Base-by-base conservation (phyloP, 2,113 vertebrate genomes). In the Notothenia rossii region DNA sequence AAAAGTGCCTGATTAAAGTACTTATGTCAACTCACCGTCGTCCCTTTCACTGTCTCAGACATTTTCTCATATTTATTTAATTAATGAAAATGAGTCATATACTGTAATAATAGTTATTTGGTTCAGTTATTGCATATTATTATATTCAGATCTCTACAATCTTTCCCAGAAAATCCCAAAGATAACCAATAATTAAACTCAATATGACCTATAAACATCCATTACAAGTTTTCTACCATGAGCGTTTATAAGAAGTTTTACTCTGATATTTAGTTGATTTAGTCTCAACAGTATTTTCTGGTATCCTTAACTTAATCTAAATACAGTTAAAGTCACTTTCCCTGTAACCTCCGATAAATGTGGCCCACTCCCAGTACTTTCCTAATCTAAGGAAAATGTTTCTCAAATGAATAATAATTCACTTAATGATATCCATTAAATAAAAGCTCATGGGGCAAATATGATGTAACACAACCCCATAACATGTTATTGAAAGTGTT, bases 1-100 rank as follows among this genome's bases (percentile, higher is more conserved):
- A 68, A 89, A 93, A 94, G 95, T 94, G 93, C 93, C 94, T 94
- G 81, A 95, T 93, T 94, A 93, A 95, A 94, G 81, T 89, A 81
- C 86, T 89, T 80, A 75, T 63, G 81, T 84, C 60, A 89, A 89
- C 48, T 74, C 14, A 13, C 22, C 56, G 33, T 59, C 14, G 36
- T 55, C n/a, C 85, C 12, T 75, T 29, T 55, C n/a, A 85, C 12
- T 75, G 55, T 77, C 17, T 40, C 36, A 40, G 36, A n/a, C 8
- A 3, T 84, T 15, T 68, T 72, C 8, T 60, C 10, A 61, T 9
- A 68, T 56, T 56, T 3, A 63, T 45, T 5, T 18, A 14, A 61
- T 22, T 14, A 10, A 5, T 43, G 50, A 45, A 58, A 76, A 65
- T 51, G 0, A 66, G 18, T 25, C 13, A 56, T 29, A n/a, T 25